Conservation (phyloP, 2,113 vertebrate genomes). For the Pelecanus crispus region DNA sequence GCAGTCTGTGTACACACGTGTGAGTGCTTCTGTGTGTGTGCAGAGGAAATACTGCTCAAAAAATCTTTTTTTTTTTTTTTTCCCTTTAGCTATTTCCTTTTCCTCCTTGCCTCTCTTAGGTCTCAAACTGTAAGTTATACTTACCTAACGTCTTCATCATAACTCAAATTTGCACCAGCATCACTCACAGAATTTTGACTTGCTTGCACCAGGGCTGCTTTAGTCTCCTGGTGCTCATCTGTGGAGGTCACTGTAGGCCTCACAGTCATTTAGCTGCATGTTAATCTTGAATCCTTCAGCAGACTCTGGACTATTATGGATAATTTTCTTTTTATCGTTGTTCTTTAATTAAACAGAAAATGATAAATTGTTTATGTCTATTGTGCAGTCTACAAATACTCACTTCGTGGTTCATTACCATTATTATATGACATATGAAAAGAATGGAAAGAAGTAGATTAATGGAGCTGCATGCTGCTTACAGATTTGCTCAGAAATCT, state of each 20-base stretch:
- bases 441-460: slow-evolving; percentile 43
- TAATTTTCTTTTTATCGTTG: slow-evolving; percentile 64
- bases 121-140: neutral
- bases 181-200: neutral
- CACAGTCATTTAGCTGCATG: neutral
- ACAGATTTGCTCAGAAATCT: neutral
- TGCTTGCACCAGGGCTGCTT: neutral
- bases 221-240: neutral
- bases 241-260: neutral
- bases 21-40: neutral
- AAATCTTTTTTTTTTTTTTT: neutral
- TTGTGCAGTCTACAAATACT: slow-evolving; percentile 40
- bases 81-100: neutral
- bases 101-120: neutral
- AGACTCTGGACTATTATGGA: neutral
- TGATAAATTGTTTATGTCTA: slow-evolving; percentile 67
- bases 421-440: slow-evolving; percentile 46
- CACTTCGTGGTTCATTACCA: slow-evolving; percentile 63
- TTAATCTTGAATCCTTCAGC: slow-evolving; percentile 24
- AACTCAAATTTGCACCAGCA: neutral
- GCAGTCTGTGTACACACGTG: neutral
- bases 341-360: slow-evolving; percentile 63
- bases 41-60: neutral
- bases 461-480: slow-evolving; percentile 18
- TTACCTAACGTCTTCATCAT: neutral